phyloP scores from a whole-genome alignment of 2,888 invertebrate genomes.

The Philonicus albiceps region DNA sequence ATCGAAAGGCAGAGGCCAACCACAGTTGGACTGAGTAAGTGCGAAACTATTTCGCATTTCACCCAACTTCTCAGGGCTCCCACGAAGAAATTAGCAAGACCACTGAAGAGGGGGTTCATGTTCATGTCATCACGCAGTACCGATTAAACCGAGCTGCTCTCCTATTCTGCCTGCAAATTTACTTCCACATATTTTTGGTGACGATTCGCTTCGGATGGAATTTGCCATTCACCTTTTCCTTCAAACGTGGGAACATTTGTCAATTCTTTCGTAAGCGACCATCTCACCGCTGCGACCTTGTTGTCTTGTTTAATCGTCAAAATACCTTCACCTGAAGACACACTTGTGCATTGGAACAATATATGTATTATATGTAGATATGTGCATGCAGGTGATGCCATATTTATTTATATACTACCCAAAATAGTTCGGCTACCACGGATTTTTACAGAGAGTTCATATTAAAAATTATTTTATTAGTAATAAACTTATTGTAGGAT shows the following conservation, averaged over 20 bases:
- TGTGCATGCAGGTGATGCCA: too few species aligned
- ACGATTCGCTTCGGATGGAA: not conserved
- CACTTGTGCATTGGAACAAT: not conserved
- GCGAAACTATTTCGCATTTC: not conserved
- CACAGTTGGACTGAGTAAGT: not conserved
- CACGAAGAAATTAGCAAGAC: not conserved
- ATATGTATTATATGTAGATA: not conserved
- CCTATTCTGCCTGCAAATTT: not conserved
- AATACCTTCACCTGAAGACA: not conserved
- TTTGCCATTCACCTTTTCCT: slow-evolving; percentile 12
- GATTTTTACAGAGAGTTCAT: too few species aligned
- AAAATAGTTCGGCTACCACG: too few species aligned
- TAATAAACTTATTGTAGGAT: too few species aligned
- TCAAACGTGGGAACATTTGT: slow-evolving; percentile 26
- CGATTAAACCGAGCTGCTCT: not conserved
- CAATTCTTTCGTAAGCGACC: not conserved
- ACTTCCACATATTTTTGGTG: not conserved
- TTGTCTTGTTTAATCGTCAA: not conserved
- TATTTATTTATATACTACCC: too few species aligned
- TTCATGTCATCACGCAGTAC: not conserved
- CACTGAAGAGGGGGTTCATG: not conserved
- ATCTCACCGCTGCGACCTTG: not conserved
- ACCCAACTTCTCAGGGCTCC: not conserved
- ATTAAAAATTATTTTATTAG: too few species aligned
- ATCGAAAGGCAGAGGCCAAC: not conserved